Evolutionary conservation across 2,888 invertebrate species (phyloP).

Genomic region (Glyphotaelius pellucidus): DNA sequence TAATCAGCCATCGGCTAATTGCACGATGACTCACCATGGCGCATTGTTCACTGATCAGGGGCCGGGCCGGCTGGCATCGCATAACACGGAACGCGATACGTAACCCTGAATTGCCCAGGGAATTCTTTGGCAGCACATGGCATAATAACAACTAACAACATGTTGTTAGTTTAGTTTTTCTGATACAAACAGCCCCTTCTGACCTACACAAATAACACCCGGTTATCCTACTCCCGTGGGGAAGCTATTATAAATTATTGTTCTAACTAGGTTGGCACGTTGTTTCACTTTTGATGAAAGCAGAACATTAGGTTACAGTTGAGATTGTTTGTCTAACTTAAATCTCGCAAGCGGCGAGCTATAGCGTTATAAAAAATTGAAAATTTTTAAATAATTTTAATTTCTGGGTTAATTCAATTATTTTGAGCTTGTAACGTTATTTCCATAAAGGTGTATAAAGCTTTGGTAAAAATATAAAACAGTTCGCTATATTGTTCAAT

Average conservation of each 20-base stretch:
- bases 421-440: no score
- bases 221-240: neutral
- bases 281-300: neutral
- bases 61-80: conserved; percentile 3
- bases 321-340: neutral
- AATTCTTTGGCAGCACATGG: neutral
- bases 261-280: neutral
- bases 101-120: neutral
- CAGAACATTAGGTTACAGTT: neutral
- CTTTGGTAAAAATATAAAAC: neutral
- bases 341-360: neutral
- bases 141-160: no score
- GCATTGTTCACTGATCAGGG: conserved; percentile 19
- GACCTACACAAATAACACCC: neutral
- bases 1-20: conserved; percentile 22
- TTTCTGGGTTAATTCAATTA: no score
- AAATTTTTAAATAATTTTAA: no score
- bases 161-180: neutral
- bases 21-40: conserved; percentile 22
- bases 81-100: neutral
- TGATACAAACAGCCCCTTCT: neutral
- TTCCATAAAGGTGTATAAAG: no score
- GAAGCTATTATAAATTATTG: neutral
- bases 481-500: neutral
- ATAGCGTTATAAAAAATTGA: no score